Base-by-base conservation (phyloP, 2,113 vertebrate genomes). In the Coreoperca whiteheadi region DNA sequence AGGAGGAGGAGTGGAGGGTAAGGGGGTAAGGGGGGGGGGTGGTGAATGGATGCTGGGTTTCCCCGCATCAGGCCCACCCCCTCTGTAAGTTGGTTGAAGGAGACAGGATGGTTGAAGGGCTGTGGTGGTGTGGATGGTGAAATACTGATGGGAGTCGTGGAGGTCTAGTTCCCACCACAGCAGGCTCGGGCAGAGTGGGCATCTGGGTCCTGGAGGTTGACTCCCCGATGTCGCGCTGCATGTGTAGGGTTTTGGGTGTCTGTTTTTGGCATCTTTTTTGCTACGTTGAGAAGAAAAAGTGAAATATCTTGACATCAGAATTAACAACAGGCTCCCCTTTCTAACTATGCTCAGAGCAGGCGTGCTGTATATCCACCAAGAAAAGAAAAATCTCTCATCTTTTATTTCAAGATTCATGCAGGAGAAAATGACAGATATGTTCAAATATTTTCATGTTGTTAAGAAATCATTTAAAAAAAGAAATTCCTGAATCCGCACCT, bases 211-310 rank as follows among this genome's bases (percentile, higher is more conserved):
- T 96, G 96, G 30, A 96, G 93, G 89, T 96, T 96, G 54, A 96
- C 95, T 0, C 96, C 96, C 83, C 96, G 91, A 65, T 96, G 95
- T 65, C 96, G 93, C 6, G 95, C 96, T 37, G 96, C 96, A 4
- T 96, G 96, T 63, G 95, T 96, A 0, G 95, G 95, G 90, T 96
- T 96, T 78, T 96, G 96, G 81, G 96, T 96, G 90, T 96, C 96
- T 66, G 95, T 96, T 94, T 96, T 96, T 91, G 96, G 96, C 96
- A 96, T 96, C 94, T 96, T 96, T 90, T 96, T 96, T 50, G 96
- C 96, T 96, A 56, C 8, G 80, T 71, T 28, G 5, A 77, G 23
- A 76, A 60, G 12, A 74, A 28, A n/a, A 75, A 50, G 8, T 50
- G 3, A 74, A 18, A 34, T 61, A 60, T 53, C 32, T 65, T 78